phyloP scores from a whole-genome alignment of 2,113 vertebrate genomes.

The Chrysemys picta region DNA sequence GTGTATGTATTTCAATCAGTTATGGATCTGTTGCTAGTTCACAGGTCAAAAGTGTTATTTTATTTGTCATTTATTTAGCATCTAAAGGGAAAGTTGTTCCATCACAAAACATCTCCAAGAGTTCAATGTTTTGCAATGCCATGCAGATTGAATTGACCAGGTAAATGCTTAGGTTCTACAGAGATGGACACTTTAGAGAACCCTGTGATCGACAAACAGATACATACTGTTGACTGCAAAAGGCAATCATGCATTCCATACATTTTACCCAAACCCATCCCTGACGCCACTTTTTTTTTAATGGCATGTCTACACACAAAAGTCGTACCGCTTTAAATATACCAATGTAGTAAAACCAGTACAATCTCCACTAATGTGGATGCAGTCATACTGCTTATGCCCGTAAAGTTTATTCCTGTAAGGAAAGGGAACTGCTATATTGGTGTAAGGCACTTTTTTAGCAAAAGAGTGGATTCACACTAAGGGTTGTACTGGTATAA shows the following conservation, averaged over 20 bases:
- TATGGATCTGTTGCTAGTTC: not conserved
- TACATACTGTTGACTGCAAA: not conserved
- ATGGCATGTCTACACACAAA: not conserved
- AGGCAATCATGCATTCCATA: not conserved
- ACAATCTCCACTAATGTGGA: not conserved
- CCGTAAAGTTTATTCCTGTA: not conserved
- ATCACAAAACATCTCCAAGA: accelerated
- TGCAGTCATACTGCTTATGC: not conserved
- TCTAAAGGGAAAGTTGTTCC: not conserved
- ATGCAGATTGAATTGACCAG: not conserved
- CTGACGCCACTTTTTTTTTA: not conserved
- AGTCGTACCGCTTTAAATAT: not conserved
- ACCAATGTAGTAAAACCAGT: not conserved
- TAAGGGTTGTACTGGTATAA: not conserved
- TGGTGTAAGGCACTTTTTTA: not conserved
- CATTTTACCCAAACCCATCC: not conserved
- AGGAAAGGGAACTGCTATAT: not conserved
- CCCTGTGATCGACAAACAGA: not conserved
- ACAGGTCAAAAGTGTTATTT: accelerated
- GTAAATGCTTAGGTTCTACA: not conserved
- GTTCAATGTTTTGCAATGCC: accelerated
- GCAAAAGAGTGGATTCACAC: not conserved
- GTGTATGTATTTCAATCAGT: accelerated
- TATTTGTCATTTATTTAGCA: not conserved
- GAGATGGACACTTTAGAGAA: not conserved